Evolutionary conservation across 2,113 vertebrate genomes (phyloP), one percentile per base, ranked within the genome.

Genomic region (Bathybates hornii): DNA sequence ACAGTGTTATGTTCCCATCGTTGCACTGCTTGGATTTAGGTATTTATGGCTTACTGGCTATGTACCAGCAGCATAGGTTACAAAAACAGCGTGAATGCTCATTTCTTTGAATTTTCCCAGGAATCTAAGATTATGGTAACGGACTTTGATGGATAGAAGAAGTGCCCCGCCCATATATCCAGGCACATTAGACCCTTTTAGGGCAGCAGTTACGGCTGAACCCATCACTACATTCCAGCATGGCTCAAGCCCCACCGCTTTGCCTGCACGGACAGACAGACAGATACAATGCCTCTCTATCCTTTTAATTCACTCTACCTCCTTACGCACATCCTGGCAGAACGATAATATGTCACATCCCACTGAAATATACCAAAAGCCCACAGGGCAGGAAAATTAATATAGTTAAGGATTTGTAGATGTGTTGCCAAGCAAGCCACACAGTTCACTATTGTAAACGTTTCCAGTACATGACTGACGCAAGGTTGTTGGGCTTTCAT

Each of bases 381-480:
- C 71, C 68, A 41, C 86, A 88, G 43, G 80, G 83, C 73, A 71
- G 59, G 81, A 79, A 87, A 81, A 29, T 83, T 93, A 85, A 93
- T 89, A 81, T 86, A 93, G 92, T 95, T 90, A 91, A 68, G 82
- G 85, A 88, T 89, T 78, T 92, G 88, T 81, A 89, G 41, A 93
- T 83, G 76, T 76, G 68, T 79, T 92, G 91, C 92, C 90, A 95
- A 91, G 88, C 56, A 52, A 91, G 88, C 87, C 81, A 38, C 89
- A 86, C 86, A 85, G 86, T 48, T 78, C 85, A 86, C 89, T 94
- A 93, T 92, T 89, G 92, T 94, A 93, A 96, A 93, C 7, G 32
- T 83, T 94, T 93, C 91, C 95, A 96, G 84, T 92, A 86, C 56
- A 83, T 50, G 91, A 61, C 54, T 95, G 92, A 95, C 36, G 80